Conservation (phyloP, 2,797 vertebrate genomes). For the Rhincodon typus region DNA sequence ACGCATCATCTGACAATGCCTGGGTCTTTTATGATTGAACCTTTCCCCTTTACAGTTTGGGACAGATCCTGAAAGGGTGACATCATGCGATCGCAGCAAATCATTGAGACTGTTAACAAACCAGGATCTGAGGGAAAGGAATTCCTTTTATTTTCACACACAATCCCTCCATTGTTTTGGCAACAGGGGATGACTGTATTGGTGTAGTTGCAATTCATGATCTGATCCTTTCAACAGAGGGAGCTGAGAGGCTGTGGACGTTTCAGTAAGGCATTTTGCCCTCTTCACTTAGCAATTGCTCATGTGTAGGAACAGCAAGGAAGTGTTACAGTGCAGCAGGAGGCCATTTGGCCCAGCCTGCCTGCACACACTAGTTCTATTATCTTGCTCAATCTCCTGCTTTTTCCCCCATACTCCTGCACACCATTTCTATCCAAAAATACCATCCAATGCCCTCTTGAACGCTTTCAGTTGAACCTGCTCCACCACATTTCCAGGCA, state of each 20-base stretch:
- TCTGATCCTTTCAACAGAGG: background rate
- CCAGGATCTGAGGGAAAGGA: background rate
- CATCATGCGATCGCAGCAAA: background rate
- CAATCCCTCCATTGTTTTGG: background rate
- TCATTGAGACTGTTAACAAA: background rate
- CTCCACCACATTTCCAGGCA: background rate
- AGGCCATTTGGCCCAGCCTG: background rate
- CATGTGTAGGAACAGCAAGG: background rate
- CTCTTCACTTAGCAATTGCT: too few relatives aligned
- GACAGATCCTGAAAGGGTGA: background rate
- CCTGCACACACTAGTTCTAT: background rate
- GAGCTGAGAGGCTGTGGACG: background rate
- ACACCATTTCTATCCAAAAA: background rate
- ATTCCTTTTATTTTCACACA: slow-evolving; percentile 1
- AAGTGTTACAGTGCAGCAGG: background rate
- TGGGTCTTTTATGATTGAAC: background rate
- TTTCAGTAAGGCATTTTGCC: background rate
- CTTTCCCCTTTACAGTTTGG: slow-evolving; percentile 4
- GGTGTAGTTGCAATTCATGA: background rate
- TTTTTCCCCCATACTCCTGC: background rate
- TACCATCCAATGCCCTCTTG: background rate
- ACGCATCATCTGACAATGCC: background rate
- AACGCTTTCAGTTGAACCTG: background rate
- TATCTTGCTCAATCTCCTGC: background rate
- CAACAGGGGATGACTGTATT: background rate